Evolutionary conservation across 2,113 vertebrate species (phyloP).

Genomic region (Calyptommatus sinebrachiatus): DNA sequence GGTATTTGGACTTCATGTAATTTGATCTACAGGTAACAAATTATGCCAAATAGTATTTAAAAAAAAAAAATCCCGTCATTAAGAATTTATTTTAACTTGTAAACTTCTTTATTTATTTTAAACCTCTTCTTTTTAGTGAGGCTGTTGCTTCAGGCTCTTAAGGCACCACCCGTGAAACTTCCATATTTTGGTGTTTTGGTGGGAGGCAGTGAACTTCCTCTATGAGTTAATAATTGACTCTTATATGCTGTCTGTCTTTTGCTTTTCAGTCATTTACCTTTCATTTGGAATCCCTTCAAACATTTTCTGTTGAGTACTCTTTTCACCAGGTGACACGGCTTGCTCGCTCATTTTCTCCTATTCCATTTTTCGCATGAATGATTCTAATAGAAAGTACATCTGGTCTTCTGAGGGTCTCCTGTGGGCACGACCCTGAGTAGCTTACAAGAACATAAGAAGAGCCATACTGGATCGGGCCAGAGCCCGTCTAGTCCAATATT

Average conservation of each 20-base stretch:
- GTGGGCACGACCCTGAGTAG: too few species aligned
- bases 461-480: too few species aligned
- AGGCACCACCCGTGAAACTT: constrained; percentile 22
- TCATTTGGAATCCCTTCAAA: constrained; percentile 12
- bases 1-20: constrained; percentile 41
- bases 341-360: background rate
- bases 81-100: constrained; percentile 43
- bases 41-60: background rate
- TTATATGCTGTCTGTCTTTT: constrained; percentile 27
- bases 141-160: background rate
- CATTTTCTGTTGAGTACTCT: fast-evolving
- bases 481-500: too few species aligned
- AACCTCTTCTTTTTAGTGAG: constrained; percentile 21
- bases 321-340: background rate
- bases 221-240: constrained; percentile 26
- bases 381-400: too few species aligned
- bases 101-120: constrained; percentile 56
- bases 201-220: constrained; percentile 12
- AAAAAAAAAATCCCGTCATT: constrained; percentile 37
- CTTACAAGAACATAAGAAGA: too few species aligned
- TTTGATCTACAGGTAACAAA: constrained; percentile 47
- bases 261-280: background rate
- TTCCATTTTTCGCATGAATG: fast-evolving
- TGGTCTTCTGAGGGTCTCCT: too few species aligned
- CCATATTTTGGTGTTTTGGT: background rate